These are phyloP conservation scores for Epinotia bilunana DNA, from an alignment of 2,888 invertebrate species.

Conservation along the genomic window DNA sequence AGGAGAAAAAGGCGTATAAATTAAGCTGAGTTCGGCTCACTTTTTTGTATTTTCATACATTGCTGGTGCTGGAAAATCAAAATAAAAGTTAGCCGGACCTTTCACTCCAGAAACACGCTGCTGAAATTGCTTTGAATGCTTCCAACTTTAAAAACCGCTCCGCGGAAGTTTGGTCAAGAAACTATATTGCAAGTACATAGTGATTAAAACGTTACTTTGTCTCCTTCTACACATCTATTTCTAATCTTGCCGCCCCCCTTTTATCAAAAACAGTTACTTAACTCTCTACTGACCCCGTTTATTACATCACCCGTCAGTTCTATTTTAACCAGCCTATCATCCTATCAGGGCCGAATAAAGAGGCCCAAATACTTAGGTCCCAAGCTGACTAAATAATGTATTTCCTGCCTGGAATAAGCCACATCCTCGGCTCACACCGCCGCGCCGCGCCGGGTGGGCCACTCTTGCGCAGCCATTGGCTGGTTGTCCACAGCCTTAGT, in stretches of 20 bases:
- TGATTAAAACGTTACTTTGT: not conserved
- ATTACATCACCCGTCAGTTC: not conserved
- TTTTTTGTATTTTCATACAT: no score
- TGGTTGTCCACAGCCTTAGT: conserved; percentile 5
- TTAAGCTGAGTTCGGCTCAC: no score
- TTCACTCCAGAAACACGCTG: no score
- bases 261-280: not conserved
- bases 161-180: not conserved
- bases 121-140: no score
- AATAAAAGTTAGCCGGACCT: no score
- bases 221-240: not conserved
- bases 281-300: not conserved
- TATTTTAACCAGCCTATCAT: conserved; percentile 7
- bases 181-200: not conserved
- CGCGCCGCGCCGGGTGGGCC: conserved; percentile 42
- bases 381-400: conserved; percentile 57
- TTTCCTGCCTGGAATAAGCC: conserved; percentile 60
- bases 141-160: not conserved
- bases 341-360: conserved; percentile 39
- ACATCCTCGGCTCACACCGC: conserved; percentile 53
- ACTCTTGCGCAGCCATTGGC: conserved; percentile 10
- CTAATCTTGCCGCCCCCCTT: not conserved
- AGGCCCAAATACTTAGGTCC: conserved; percentile 50
- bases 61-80: no score
- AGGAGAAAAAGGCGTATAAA: no score